These are phyloP conservation scores for Tokudaia tokunoshimensis DNA, from an alignment of 2,797 vertebrate genomes.

Conservation along the genomic window DNA sequence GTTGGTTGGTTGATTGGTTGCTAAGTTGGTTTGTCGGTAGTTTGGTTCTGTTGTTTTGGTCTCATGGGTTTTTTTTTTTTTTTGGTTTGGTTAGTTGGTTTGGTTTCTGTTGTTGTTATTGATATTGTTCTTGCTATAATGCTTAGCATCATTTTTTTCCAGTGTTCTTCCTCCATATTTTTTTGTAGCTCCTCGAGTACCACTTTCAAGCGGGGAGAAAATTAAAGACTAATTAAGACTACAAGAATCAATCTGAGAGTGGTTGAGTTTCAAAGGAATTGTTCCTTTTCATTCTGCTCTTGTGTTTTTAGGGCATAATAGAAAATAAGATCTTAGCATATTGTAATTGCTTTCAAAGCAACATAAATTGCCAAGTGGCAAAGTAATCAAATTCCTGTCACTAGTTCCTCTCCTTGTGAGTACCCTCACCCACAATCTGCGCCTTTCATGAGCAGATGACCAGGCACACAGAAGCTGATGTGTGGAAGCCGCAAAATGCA, in stretches of 20 bases:
- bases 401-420: not conserved
- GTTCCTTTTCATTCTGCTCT: slow-evolving; percentile 18
- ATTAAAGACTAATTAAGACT: slow-evolving; percentile 36
- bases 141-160: not conserved
- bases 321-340: slow-evolving; percentile 41
- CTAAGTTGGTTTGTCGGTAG: too few relatives aligned
- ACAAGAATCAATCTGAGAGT: slow-evolving; percentile 43
- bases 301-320: slow-evolving; percentile 50
- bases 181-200: slow-evolving; percentile 18
- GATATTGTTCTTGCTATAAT: not conserved
- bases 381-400: slow-evolving; percentile 30
- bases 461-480: not conserved
- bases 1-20: not conserved
- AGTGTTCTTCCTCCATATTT: slow-evolving; percentile 8
- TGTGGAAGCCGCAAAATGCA: not conserved
- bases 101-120: not conserved
- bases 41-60: too few relatives aligned
- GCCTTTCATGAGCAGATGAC: not conserved
- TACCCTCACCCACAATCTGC: not conserved
- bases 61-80: too few relatives aligned
- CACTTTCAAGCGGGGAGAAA: slow-evolving; percentile 29
- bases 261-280: slow-evolving; percentile 41
- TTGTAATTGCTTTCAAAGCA: slow-evolving; percentile 46
- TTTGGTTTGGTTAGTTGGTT: too few relatives aligned
- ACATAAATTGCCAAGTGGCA: slow-evolving; percentile 48